Evolutionary conservation across 2,797 vertebrate species (phyloP).

Genomic region (Glyptemys insculpta): DNA sequence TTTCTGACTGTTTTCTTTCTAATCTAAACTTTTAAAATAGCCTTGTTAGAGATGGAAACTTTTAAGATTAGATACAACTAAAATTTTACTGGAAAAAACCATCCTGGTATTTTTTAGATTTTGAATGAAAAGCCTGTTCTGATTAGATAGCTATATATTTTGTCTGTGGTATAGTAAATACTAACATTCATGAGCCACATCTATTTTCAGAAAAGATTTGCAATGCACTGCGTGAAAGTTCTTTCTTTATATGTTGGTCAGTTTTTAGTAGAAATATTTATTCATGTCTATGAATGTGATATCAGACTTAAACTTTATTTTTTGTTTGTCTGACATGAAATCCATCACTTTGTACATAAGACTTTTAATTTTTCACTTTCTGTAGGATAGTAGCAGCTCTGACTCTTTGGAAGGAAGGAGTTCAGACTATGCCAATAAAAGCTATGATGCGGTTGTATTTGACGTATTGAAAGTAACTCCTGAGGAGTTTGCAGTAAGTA

Average conservation of each 20-base stretch:
- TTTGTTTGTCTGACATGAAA: not conserved
- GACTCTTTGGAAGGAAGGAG: constrained; percentile 94
- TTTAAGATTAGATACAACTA: not conserved
- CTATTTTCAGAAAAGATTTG: not conserved
- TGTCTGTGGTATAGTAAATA: not conserved
- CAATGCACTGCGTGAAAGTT: not conserved
- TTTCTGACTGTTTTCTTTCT: not conserved
- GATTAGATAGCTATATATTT: not conserved
- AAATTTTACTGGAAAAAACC: not conserved
- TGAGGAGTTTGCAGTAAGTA: constrained; percentile 97
- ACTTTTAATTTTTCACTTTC: not conserved
- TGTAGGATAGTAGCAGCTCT: constrained; percentile 92
- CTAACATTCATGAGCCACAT: not conserved
- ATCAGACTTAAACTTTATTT: not conserved
- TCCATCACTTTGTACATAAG: constrained; percentile 15
- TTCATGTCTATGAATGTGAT: not conserved
- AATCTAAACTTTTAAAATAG: not conserved
- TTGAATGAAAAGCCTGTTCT: not conserved
- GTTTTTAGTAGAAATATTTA: not conserved
- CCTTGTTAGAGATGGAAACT: not conserved
- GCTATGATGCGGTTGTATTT: constrained; percentile 96
- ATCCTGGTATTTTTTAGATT: not conserved
- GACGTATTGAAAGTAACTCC: constrained; percentile 97
- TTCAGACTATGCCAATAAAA: constrained; percentile 93
- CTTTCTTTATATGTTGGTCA: not conserved